phyloP scores from a whole-genome alignment of 2,797 vertebrate species.

The Lateolabrax maculatus region DNA sequence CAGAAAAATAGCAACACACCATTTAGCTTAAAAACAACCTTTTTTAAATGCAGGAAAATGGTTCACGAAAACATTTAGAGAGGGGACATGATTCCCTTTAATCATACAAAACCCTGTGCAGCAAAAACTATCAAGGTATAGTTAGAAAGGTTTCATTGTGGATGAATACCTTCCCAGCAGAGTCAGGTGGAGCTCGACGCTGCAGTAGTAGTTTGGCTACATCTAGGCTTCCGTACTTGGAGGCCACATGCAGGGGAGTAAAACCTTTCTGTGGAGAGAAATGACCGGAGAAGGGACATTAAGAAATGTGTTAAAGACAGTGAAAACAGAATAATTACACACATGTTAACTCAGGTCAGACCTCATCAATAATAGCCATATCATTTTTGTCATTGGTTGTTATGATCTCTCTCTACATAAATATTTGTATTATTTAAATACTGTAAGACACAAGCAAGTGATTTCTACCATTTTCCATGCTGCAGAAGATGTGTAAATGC shows the following conservation, averaged over 20 bases:
- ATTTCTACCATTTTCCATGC: no score
- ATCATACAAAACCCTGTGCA: background rate
- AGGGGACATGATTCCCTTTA: background rate
- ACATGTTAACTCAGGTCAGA: background rate
- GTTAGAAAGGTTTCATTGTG: background rate
- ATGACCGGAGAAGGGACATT: background rate
- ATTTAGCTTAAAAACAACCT: no score
- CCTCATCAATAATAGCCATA: background rate
- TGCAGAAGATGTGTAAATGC: background rate
- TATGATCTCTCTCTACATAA: no score
- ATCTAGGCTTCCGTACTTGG: constrained; percentile 97
- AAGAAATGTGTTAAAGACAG: background rate
- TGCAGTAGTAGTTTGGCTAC: constrained; percentile 96
- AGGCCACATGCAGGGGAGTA: constrained; percentile 95
- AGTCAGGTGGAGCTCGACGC: constrained; percentile 90
- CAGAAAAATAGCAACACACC: constrained; percentile 46
- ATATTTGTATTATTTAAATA: no score
- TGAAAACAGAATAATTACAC: background rate
- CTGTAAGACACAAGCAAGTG: no score
- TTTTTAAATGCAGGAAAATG: constrained; percentile 1
- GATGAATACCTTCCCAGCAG: constrained; percentile 92
- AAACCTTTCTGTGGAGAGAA: constrained; percentile 93
- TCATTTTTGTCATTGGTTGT: no score
- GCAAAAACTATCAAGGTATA: background rate
- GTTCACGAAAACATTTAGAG: background rate